Evolutionary conservation across 2,797 vertebrate genomes (phyloP).

Genomic region (Rachycentron canadum): DNA sequence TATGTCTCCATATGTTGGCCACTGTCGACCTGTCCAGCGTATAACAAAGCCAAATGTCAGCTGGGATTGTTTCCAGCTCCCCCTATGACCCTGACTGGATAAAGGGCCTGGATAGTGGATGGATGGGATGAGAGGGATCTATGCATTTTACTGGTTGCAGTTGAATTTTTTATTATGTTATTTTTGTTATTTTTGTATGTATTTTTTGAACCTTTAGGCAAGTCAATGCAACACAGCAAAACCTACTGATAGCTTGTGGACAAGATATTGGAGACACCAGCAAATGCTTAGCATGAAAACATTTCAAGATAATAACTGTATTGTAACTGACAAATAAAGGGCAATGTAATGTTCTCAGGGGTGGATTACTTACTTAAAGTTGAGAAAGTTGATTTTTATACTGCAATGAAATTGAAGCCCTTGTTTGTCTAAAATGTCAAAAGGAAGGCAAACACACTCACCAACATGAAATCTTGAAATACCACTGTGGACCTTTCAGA

Average conservation of each 20-base stretch:
- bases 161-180: too few relatives aligned
- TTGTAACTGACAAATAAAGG: constrained; percentile 1
- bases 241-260: background rate
- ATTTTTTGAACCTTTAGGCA: background rate
- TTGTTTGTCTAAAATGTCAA: too few relatives aligned
- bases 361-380: background rate
- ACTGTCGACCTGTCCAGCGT: too few relatives aligned
- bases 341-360: background rate
- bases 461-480: background rate
- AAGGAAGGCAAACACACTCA: background rate
- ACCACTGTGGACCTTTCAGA: background rate
- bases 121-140: background rate
- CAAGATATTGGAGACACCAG: background rate
- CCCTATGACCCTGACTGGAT: too few relatives aligned
- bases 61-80: too few relatives aligned
- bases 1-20: too few relatives aligned
- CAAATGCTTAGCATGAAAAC: background rate
- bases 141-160: background rate
- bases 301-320: background rate
- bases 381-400: background rate
- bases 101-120: too few relatives aligned
- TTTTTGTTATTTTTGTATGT: background rate
- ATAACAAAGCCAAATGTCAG: too few relatives aligned
- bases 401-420: background rate
- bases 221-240: background rate